These are phyloP conservation scores for Nymphalis urticae DNA, from an alignment of 2,888 invertebrate genomes.

Conservation along the genomic window DNA sequence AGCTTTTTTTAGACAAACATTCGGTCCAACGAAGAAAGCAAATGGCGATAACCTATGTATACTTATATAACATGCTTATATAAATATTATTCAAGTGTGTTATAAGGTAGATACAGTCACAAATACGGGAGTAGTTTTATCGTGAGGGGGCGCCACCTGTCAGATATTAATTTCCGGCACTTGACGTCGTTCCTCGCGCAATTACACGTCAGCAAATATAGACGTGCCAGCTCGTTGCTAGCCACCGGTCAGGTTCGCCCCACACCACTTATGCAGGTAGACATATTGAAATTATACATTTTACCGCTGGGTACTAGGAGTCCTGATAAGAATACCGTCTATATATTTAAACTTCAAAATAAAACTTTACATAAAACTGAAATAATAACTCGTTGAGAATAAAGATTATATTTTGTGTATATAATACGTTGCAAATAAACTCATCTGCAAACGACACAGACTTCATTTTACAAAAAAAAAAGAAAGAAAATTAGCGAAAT, in stretches of 20 bases:
- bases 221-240: conserved; percentile 42
- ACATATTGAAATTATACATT: conserved; percentile 4
- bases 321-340: not conserved
- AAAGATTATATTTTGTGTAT: not conserved
- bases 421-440: too few relatives aligned
- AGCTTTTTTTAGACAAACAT: too few relatives aligned
- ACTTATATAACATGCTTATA: not conserved
- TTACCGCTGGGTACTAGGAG: not conserved
- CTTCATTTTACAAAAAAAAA: too few relatives aligned
- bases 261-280: conserved; percentile 29
- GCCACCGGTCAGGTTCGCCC: conserved; percentile 19
- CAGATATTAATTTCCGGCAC: conserved; percentile 74
- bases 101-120: conserved; percentile 13
- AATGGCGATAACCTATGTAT: not conserved
- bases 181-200: conserved; percentile 53
- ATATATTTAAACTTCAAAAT: not conserved
- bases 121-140: conserved; percentile 29
- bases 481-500: too few relatives aligned
- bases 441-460: too few relatives aligned
- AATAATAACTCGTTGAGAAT: not conserved
- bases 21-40: not conserved
- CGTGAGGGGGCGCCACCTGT: conserved; percentile 55
- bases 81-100: not conserved
- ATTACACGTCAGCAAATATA: conserved; percentile 61
- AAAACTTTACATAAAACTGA: not conserved